Conservation (phyloP, 53 echinoderm and acorn worm genomes). For the Astropecten irregularis region DNA sequence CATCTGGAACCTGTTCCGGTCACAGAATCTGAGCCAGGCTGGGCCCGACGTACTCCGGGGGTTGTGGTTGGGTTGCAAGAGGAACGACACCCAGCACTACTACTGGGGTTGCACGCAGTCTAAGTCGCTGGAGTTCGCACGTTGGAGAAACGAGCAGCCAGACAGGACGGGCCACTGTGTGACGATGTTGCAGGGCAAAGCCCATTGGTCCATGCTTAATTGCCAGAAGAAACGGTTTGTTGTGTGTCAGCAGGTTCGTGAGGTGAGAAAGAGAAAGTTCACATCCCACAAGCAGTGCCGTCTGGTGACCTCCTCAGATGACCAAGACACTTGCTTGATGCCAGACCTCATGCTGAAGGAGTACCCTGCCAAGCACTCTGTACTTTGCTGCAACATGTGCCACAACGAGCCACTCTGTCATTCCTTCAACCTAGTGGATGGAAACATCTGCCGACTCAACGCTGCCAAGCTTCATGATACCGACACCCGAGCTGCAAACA, state of each 20-base stretch:
- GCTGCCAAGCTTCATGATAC: not conserved
- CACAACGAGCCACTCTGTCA: not conserved
- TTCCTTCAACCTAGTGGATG: not conserved
- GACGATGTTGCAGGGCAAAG: not conserved
- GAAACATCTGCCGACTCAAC: not conserved
- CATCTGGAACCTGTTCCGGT: not conserved
- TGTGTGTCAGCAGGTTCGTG: not conserved
- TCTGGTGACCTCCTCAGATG: not conserved
- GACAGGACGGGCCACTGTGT: not conserved
- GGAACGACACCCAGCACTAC: not conserved
- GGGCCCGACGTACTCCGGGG: not conserved
- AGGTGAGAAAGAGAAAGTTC: too few relatives aligned
- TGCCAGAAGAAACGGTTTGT: not conserved
- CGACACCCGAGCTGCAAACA: not conserved
- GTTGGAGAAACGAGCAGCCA: not conserved
- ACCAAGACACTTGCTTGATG: not conserved
- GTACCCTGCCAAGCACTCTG: not conserved
- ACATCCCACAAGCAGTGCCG: not conserved
- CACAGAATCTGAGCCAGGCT: not conserved
- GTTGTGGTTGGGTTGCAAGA: not conserved
- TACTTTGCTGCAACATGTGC: not conserved
- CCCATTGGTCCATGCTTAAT: not conserved
- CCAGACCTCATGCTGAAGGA: conserved; percentile 6
- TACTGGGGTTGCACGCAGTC: not conserved
- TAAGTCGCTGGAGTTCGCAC: not conserved